phyloP scores from a whole-genome alignment of 1,140 invertebrate genomes.

The Brachionus asplanchnoidis region DNA sequence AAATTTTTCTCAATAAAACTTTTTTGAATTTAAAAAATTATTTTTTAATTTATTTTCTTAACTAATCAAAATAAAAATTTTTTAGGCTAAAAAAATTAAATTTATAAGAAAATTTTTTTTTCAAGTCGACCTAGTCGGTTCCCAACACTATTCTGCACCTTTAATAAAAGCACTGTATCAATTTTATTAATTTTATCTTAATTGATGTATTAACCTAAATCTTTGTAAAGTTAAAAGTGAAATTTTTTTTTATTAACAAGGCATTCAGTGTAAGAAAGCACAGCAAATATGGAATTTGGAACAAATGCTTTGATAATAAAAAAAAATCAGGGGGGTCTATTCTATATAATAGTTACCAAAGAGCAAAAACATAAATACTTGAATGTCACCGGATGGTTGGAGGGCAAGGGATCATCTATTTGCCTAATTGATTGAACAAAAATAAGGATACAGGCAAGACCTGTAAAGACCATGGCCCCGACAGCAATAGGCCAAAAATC shows the following conservation, averaged over 20 bases:
- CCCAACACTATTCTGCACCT: too few species aligned
- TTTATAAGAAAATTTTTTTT: too few species aligned
- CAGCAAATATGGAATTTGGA: too few species aligned
- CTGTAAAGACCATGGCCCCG: slow-evolving; percentile 49
- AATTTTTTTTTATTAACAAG: neutral
- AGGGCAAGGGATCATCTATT: neutral
- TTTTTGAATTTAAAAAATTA: too few species aligned
- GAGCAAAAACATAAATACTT: neutral
- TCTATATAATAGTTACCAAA: neutral
- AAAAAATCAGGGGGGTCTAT: neutral
- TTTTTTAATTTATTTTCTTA: too few species aligned
- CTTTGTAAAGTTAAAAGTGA: neutral
- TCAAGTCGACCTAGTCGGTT: too few species aligned
- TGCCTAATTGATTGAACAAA: slow-evolving; percentile 44
- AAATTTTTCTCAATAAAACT: too few species aligned
- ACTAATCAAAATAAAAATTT: too few species aligned
- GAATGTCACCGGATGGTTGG: slow-evolving; percentile 42
- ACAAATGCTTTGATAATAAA: neutral
- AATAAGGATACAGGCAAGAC: slow-evolving; percentile 49
- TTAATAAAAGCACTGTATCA: too few species aligned
- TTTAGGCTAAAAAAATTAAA: too few species aligned
- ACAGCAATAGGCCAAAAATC: slow-evolving; percentile 49
- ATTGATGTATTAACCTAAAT: too few species aligned
- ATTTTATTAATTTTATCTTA: too few species aligned
- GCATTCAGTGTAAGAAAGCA: neutral